These are phyloP conservation scores for Physella acuta DNA, from an alignment of 1,140 invertebrate species.

Conservation along the genomic window DNA sequence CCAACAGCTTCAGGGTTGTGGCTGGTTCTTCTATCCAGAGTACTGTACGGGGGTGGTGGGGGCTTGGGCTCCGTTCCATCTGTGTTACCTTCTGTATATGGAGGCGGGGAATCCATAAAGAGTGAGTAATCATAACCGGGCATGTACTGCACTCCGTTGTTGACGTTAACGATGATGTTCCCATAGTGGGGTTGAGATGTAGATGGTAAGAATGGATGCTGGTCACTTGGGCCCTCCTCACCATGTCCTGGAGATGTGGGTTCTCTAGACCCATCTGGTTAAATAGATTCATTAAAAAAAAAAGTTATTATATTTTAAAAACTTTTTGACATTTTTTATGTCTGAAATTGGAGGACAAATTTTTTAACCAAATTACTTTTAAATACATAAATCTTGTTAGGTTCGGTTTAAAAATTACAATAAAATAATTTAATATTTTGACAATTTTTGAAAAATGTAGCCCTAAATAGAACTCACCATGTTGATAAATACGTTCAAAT, in stretches of 20 bases:
- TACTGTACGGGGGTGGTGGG: conserved; percentile 51
- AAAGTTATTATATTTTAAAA: too few species aligned
- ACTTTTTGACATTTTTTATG: too few species aligned
- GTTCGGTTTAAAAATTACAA: background rate
- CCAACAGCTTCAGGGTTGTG: background rate
- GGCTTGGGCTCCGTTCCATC: conserved; percentile 26
- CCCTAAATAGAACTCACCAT: background rate
- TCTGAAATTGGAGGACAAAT: too few species aligned
- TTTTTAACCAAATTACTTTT: background rate
- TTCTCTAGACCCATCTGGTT: conserved; percentile 15
- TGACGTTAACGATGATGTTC: conserved; percentile 54
- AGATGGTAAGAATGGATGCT: conserved; percentile 46
- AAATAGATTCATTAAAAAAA: too few species aligned
- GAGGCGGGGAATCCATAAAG: conserved; percentile 42
- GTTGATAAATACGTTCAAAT: conserved; percentile 7
- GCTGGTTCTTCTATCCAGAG: conserved; percentile 39
- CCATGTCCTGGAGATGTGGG: conserved; percentile 6
- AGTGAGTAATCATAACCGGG: conserved; percentile 37
- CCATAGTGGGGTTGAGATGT: conserved; percentile 38
- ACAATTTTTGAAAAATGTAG: background rate
- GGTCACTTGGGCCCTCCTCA: conserved; percentile 30
- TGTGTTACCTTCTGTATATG: conserved; percentile 46
- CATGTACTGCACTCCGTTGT: conserved; percentile 53
- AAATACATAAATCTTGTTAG: background rate
- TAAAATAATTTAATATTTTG: background rate